These are phyloP conservation scores for Wasmannia auropunctata DNA, from an alignment of 1,140 invertebrate species.

Conservation along the genomic window DNA sequence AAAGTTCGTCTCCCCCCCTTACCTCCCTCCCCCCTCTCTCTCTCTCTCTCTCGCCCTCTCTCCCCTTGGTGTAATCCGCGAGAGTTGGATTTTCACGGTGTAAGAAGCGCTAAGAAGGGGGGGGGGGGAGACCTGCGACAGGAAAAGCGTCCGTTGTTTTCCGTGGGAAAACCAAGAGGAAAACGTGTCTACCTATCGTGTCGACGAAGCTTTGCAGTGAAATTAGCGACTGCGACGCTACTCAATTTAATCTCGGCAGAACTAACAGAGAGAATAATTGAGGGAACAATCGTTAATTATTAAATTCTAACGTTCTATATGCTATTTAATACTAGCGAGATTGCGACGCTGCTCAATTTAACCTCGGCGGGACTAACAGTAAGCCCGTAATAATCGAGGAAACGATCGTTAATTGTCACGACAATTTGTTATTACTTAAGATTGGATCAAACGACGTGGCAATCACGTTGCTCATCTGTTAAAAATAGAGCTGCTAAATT, in stretches of 20 bases:
- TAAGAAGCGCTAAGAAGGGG: background rate
- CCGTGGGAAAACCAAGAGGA: background rate
- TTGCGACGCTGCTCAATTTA: too few relatives aligned
- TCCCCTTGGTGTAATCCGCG: background rate
- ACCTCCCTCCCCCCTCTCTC: too few relatives aligned
- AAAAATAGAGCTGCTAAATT: background rate
- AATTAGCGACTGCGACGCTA: background rate
- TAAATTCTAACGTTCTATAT: too few relatives aligned
- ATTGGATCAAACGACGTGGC: background rate
- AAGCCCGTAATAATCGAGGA: background rate
- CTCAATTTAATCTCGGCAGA: background rate
- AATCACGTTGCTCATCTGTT: background rate
- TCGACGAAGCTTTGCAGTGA: background rate
- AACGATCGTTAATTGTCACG: background rate
- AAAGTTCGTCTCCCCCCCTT: constrained; percentile 2
- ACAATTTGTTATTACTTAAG: background rate
- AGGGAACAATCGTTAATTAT: background rate
- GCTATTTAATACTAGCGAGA: too few relatives aligned
- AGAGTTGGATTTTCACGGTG: constrained; percentile 2
- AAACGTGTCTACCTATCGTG: too few relatives aligned
- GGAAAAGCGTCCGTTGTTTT: background rate
- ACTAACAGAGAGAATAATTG: background rate
- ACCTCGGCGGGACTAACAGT: background rate
- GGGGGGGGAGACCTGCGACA: too few relatives aligned
- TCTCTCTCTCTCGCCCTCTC: too few relatives aligned